A percentile compares a stretch with the other conserved stretches of the same genome.
phyloP scores from a whole-genome alignment of 2,888 invertebrate species.

The Aplocera efformata region DNA sequence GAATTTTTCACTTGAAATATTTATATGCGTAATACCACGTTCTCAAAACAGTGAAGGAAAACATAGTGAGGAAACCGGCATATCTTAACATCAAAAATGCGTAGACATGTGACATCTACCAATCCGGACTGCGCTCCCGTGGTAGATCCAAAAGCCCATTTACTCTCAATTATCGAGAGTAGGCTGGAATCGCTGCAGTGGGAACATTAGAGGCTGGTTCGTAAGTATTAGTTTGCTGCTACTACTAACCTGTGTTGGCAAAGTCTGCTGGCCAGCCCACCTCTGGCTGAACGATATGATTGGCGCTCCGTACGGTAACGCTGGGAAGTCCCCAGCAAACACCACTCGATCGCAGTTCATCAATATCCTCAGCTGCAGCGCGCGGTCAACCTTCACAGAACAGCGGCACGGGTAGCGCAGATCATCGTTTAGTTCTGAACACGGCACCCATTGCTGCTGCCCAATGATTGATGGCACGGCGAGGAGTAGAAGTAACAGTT shows the following conservation, averaged over 20 bases:
- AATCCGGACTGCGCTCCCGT: too few species aligned
- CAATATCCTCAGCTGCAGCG: slow-evolving; percentile 76
- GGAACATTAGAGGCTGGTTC: too few species aligned
- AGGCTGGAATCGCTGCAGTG: too few species aligned
- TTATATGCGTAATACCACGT: too few species aligned
- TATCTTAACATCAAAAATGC: too few species aligned
- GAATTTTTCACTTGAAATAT: too few species aligned
- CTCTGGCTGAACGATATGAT: slow-evolving; percentile 89
- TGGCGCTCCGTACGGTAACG: slow-evolving; percentile 88
- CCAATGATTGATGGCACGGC: slow-evolving; percentile 47
- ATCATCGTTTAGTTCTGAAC: slow-evolving; percentile 87
- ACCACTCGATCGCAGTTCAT: slow-evolving; percentile 92
- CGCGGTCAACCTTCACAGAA: slow-evolving; percentile 72
- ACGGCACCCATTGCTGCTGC: slow-evolving; percentile 84
- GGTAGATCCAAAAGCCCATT: too few species aligned
- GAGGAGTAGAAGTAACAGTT: slow-evolving; percentile 54
- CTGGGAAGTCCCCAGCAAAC: slow-evolving; percentile 88
- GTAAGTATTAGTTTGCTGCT: too few species aligned
- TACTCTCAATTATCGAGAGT: too few species aligned
- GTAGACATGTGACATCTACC: too few species aligned
- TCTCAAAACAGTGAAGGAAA: too few species aligned
- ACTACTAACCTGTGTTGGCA: slow-evolving; percentile 85
- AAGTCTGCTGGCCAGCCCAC: slow-evolving; percentile 88
- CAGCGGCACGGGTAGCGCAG: slow-evolving; percentile 87
- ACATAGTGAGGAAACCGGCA: too few species aligned